Evolutionary conservation across 92 coral and sea anemone genomes (phyloP).

Genomic region (Virgularia gustaviana): DNA sequence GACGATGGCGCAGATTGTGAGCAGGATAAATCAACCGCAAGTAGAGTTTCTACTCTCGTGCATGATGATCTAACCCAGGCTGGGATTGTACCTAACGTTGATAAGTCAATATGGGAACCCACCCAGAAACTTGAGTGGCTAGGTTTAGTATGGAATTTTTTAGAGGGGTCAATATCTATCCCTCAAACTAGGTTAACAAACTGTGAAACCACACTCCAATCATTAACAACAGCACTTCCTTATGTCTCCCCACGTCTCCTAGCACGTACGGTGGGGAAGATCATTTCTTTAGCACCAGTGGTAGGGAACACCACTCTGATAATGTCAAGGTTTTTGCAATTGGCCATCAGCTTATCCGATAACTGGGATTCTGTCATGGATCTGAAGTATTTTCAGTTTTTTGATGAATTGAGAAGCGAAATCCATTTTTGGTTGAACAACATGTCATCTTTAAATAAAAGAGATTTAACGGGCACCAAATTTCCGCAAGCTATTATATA

Average conservation of each 20-base stretch:
- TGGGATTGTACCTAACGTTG: conserved; percentile 11
- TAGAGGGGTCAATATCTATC: conserved; percentile 11
- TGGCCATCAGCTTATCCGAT: conserved; percentile 25
- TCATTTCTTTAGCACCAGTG: conserved; percentile 45
- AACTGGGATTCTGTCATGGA: conserved; percentile 24
- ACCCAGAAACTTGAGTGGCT: conserved; percentile 33
- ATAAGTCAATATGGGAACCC: conserved; percentile 35
- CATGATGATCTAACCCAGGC: conserved; percentile 2
- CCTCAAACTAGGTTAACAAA: conserved; percentile 2
- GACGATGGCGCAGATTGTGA: conserved; percentile 44
- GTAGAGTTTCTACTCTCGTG: conserved; percentile 4
- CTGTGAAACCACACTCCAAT: neutral
- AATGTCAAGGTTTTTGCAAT: conserved; percentile 43
- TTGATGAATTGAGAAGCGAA: conserved; percentile 22
- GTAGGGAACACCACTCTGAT: conserved; percentile 32
- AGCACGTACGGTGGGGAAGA: conserved; percentile 49
- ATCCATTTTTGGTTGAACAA: conserved; percentile 38
- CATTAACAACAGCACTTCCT: conserved; percentile 11
- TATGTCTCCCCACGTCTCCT: conserved; percentile 11
- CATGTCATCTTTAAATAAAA: conserved; percentile 17
- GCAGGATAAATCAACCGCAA: conserved; percentile 3
- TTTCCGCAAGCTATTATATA: conserved; percentile 22
- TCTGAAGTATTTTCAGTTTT: conserved; percentile 24
- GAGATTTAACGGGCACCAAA: neutral
- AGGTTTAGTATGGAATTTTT: conserved; percentile 29